phyloP scores from a whole-genome alignment of 1,140 invertebrate species.

The Parasteatoda tepidariorum region DNA sequence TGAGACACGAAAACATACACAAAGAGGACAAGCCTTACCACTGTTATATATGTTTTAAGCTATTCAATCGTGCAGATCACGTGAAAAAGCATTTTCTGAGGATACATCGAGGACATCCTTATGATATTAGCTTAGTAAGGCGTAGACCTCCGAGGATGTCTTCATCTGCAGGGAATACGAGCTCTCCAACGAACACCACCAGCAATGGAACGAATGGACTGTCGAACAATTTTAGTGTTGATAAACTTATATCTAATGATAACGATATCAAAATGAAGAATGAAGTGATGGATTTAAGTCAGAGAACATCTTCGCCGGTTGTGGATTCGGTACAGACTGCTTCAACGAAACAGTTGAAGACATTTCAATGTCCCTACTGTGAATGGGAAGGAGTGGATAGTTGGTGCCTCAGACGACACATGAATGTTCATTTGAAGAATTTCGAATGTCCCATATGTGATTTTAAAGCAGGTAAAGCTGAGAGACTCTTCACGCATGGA shows the following conservation, averaged over 20 bases:
- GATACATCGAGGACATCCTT: slow-evolving; percentile 75
- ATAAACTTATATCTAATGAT: slow-evolving; percentile 60
- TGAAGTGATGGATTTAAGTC: slow-evolving; percentile 38
- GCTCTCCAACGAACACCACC: background rate
- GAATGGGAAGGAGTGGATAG: slow-evolving; percentile 91
- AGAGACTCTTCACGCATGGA: slow-evolving; percentile 87
- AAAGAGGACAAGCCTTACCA: slow-evolving; percentile 92
- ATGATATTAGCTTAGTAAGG: slow-evolving; percentile 61
- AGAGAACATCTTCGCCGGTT: background rate
- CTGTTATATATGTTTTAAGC: slow-evolving; percentile 83
- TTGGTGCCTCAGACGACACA: slow-evolving; percentile 90
- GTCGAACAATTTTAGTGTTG: slow-evolving; percentile 70
- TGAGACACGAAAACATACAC: slow-evolving; percentile 95
- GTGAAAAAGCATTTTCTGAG: slow-evolving; percentile 93
- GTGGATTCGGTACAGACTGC: background rate
- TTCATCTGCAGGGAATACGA: slow-evolving; percentile 67
- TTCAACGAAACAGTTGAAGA: slow-evolving; percentile 66
- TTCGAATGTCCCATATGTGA: slow-evolving; percentile 89
- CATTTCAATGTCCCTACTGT: slow-evolving; percentile 87
- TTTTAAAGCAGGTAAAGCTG: slow-evolving; percentile 90
- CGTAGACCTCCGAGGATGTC: slow-evolving; percentile 68
- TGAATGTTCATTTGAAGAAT: slow-evolving; percentile 91
- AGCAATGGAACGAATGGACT: slow-evolving; percentile 62
- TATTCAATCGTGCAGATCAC: slow-evolving; percentile 94
- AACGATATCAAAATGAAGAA: background rate